Base-by-base conservation (phyloP, 2,797 vertebrate species). In the Sebastes itinus region DNA sequence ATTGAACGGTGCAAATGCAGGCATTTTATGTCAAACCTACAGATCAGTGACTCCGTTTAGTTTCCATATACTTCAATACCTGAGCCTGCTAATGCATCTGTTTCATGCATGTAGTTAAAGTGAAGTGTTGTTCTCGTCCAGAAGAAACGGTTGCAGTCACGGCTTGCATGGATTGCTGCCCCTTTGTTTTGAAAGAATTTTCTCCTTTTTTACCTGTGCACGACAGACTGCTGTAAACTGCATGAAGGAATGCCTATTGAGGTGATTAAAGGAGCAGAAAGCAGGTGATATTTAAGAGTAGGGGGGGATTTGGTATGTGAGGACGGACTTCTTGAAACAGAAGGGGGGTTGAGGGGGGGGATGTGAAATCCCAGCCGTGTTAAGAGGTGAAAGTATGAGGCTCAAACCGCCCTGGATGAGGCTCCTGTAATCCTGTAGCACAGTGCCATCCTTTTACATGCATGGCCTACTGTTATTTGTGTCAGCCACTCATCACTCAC, bases 201-300 rank as follows among this genome's bases (percentile, higher is more conserved):
- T 82, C 86, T 66, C 23, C 83, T 71, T 85, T 85, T 88, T 89
- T 90, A 93, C 92, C 90, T 89, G 86, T 87, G 89, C 88, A 88
- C 66, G 71, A 86, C 75, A 86, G 86, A 83, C 86, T 87, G 88
- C 91, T 89, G 90, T 92, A 91, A 93, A 92, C 83, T 93, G 94
- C 94, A 94, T 88, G 89, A 95, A 95, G 93, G 94, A 95, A 95
- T 95, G 92, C 75, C 79, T 79, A 68, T 62, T 84, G 84, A 86
- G 73, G 89, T 92, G 90, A 93, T 93, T 94, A 94, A 92, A 94
- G 94, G 94, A 93, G 88, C 83, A 84, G 88, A 92, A 78, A 91
- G 88, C 90, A 92, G 93, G 93, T 93, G 92, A 95, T 93, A 89
- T 93, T 92, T 94, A 91, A 89, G 91, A 85, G 90, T 62, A 33